Base-by-base conservation (phyloP, 2,888 invertebrate genomes). In the Folsomia manolachei region DNA sequence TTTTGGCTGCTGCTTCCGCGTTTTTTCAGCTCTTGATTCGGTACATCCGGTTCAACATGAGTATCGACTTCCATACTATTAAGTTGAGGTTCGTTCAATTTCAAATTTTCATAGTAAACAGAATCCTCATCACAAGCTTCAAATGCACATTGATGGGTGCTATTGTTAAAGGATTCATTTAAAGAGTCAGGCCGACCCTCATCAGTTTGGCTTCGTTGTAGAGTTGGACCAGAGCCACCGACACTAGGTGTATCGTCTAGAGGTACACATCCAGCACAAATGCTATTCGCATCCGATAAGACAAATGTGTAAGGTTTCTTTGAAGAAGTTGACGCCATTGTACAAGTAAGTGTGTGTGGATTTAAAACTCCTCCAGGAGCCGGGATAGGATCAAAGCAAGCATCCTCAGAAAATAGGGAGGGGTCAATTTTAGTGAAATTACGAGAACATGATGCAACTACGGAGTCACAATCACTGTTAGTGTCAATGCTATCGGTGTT, bases 51-150 rank as follows among this genome's bases (percentile, higher is more conserved):
- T 11, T 51, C 51, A 51, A 51, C 9, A 51, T 51, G 51, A 18
- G 18, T 24, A 66, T 67, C 67, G 14, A 67, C 56, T 19, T 67
- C 67, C 67, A 67, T 67, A 18, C 25, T 56, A 56, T 67, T 67
- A 60, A 27, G 25, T 21, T 4, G 2, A 9, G 19, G 4, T 14
- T 65, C 65, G 27, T 71, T 71, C 25, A 74, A 69, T 53, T 27
- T 71, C 18, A 75, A 52, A 56, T 75, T 75, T 71, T 73, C 72
- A 65, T 77, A 75, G 24, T 72, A 74, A 18, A 80, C 75, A 1
- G 80, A 80, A 72, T 80, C 79, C 56, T 80, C 80, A 71, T 80
- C 80, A 73, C 80, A 80, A 60, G 80, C 74, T 73, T 80, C 78
- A 69, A 80, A 80, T 64, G 78, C 78, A 71, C 79, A 78, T 27